Conservation (phyloP, 2,888 invertebrate genomes). For the Sminthurides aquaticus region DNA sequence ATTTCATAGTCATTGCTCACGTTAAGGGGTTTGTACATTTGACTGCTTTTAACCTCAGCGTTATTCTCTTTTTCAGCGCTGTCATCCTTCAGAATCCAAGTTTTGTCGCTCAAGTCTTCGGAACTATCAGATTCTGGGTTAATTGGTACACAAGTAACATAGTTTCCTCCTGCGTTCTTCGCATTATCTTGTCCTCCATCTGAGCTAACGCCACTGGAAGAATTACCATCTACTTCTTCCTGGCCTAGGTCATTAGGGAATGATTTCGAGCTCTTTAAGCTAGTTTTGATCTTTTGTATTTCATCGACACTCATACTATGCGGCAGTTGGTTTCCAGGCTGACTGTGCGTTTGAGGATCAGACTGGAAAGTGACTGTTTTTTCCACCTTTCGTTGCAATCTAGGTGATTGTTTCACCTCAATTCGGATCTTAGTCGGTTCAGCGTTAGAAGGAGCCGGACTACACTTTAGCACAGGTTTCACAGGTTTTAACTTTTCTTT, state of each 20-base stretch:
- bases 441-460: constrained; percentile 21
- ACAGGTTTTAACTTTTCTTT: constrained; percentile 42
- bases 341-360: constrained; percentile 24
- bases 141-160: constrained; percentile 48
- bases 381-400: constrained; percentile 37
- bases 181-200: not conserved
- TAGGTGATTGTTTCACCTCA: constrained; percentile 42
- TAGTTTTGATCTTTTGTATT: constrained; percentile 73
- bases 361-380: constrained; percentile 42
- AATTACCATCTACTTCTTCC: constrained; percentile 46
- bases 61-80: constrained; percentile 9
- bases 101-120: constrained; percentile 43
- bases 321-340: constrained; percentile 47
- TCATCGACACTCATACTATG: constrained; percentile 83
- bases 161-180: constrained; percentile 59
- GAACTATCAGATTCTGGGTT: constrained; percentile 47
- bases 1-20: not conserved
- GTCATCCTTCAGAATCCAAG: constrained; percentile 42
- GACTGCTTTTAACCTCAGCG: not conserved
- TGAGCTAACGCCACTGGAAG: not conserved
- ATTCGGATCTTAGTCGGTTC: constrained; percentile 40
- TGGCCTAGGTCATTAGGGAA: constrained; percentile 72
- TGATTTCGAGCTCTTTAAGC: constrained; percentile 76
- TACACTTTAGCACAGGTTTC: constrained; percentile 38
- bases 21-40: not conserved